phyloP scores from a whole-genome alignment of 2,888 invertebrate species.

The Tanaodytes sp. region DNA sequence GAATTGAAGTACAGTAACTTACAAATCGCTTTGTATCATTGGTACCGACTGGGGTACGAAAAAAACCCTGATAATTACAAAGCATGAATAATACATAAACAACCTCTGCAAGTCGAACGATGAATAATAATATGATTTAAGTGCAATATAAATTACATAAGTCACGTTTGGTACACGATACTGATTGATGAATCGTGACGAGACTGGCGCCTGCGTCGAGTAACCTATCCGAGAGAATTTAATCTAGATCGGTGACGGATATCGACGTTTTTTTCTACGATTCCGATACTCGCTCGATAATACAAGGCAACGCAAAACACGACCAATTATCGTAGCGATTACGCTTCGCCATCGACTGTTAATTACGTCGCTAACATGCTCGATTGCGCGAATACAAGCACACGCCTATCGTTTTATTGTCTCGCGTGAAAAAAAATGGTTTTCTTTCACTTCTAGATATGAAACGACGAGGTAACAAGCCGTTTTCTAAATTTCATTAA shows the following conservation, averaged over 20 bases:
- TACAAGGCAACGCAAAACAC: constrained; percentile 45
- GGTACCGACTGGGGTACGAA: too few relatives aligned
- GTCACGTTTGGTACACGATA: constrained; percentile 25
- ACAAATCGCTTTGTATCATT: too few relatives aligned
- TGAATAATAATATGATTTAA: too few relatives aligned
- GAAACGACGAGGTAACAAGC: background rate
- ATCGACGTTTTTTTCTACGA: constrained; percentile 32
- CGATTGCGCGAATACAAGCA: constrained; percentile 40
- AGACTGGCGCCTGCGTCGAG: constrained; percentile 46
- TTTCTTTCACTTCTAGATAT: constrained; percentile 33
- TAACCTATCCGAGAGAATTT: constrained; percentile 46
- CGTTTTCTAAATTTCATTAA: background rate
- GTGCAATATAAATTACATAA: constrained; percentile 48
- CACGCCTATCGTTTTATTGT: constrained; percentile 28
- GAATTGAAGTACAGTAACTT: too few relatives aligned
- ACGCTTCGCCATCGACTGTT: constrained; percentile 57
- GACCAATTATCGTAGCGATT: constrained; percentile 60
- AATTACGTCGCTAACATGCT: constrained; percentile 55
- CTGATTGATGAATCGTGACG: constrained; percentile 46
- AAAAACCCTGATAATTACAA: too few relatives aligned
- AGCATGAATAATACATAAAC: constrained; percentile 48
- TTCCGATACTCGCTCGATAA: constrained; percentile 43
- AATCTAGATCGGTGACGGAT: constrained; percentile 47
- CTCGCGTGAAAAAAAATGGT: constrained; percentile 15
- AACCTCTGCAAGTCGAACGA: too few relatives aligned